A percentile compares a stretch with the other conserved stretches of the same genome.
Conservation (phyloP, 2,113 vertebrate species). For the Harpagus bidentatus region DNA sequence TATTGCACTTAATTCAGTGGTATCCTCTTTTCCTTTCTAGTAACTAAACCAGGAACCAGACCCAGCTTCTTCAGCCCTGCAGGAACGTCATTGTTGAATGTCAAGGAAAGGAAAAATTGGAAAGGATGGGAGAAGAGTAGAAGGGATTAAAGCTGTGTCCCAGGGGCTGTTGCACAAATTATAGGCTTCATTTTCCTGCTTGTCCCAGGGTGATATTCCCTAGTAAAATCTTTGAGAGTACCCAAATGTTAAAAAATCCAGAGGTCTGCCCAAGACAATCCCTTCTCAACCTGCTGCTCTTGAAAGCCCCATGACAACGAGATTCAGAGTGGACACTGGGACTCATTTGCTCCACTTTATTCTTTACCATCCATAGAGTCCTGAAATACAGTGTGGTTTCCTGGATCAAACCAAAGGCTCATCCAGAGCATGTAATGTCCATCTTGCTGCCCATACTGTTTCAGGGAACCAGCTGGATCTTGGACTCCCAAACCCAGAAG, state of each 20-base stretch:
- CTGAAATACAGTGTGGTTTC: background rate
- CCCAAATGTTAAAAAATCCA: background rate
- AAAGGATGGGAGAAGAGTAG: background rate
- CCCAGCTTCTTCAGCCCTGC: background rate
- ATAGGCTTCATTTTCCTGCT: background rate
- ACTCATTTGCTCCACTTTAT: background rate
- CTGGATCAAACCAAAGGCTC: background rate
- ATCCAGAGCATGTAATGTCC: background rate
- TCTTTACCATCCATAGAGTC: background rate
- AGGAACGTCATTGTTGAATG: fast-evolving
- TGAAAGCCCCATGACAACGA: background rate
- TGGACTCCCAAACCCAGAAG: background rate
- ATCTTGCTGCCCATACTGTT: background rate
- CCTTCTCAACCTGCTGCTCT: background rate
- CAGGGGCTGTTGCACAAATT: no score
- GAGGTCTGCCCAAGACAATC: background rate
- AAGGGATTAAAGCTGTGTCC: background rate
- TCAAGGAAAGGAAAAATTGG: background rate
- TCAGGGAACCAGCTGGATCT: background rate
- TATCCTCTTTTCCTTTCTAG: background rate
- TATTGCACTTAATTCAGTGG: background rate
- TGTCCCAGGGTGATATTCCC: background rate
- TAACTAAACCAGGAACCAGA: background rate
- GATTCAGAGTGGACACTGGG: background rate
- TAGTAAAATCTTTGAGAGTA: background rate